Conservation (phyloP, 2,888 invertebrate species). For the Drosophila algonquin region DNA sequence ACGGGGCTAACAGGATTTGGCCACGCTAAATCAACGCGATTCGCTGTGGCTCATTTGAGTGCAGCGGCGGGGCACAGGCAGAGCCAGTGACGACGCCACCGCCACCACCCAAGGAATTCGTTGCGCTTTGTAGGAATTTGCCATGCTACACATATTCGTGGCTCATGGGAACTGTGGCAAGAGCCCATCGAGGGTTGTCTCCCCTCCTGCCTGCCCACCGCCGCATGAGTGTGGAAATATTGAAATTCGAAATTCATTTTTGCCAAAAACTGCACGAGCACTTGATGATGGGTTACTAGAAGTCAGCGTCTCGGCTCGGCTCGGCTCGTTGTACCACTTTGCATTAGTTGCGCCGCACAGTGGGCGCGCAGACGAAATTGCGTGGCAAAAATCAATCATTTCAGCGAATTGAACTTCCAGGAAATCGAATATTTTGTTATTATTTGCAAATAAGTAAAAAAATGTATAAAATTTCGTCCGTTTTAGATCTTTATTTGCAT, state of each 20-base stretch:
- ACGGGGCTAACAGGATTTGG: conserved; percentile 80
- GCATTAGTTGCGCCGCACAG: background rate
- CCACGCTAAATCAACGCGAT: conserved; percentile 81
- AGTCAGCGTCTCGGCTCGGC: background rate
- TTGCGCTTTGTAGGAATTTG: conserved; percentile 83
- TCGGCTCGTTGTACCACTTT: background rate
- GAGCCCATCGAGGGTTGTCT: conserved; percentile 53
- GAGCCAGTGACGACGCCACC: conserved; percentile 42
- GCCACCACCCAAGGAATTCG: conserved; percentile 78
- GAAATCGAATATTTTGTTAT: too few species aligned
- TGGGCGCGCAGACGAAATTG: background rate
- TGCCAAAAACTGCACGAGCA: conserved; percentile 53
- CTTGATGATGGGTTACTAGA: conserved; percentile 51
- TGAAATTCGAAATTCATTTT: conserved; percentile 79
- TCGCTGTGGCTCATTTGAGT: conserved; percentile 82
- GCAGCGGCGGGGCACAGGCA: conserved; percentile 60
- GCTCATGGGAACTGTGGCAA: conserved; percentile 67
- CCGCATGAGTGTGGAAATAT: conserved; percentile 59
- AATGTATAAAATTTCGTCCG: too few species aligned
- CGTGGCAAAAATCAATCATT: background rate
- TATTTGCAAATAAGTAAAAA: too few species aligned
- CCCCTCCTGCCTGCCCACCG: background rate
- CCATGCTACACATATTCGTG: conserved; percentile 68
- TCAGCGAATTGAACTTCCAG: too few species aligned
- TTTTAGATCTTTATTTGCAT: too few species aligned